These are phyloP conservation scores for Podargus strigoides DNA, from an alignment of 2,797 vertebrate genomes.

Conservation along the genomic window DNA sequence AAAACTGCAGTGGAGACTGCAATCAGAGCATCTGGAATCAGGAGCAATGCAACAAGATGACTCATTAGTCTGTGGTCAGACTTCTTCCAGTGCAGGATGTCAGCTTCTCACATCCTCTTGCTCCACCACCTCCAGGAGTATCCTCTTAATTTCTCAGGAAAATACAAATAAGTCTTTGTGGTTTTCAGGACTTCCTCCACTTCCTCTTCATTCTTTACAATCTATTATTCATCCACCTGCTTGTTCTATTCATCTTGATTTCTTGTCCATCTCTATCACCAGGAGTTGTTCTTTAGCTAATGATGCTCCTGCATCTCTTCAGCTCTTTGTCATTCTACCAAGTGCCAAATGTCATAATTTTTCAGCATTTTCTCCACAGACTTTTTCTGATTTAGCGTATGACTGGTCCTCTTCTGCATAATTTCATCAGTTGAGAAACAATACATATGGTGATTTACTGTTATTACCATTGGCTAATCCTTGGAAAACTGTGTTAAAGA, in stretches of 20 bases:
- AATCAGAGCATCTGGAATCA: not conserved
- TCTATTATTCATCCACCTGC: not conserved
- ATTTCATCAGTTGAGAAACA: not conserved
- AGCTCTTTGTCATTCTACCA: not conserved
- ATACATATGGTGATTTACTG: not conserved
- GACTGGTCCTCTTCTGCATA: not conserved
- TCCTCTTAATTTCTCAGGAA: not conserved
- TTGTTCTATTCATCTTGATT: not conserved
- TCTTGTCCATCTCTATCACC: not conserved
- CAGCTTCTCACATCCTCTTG: not conserved
- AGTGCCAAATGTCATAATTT: not conserved
- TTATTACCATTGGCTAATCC: not conserved
- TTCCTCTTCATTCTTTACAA: not conserved
- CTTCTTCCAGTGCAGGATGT: not conserved
- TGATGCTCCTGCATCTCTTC: not conserved
- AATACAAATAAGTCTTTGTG: not conserved
- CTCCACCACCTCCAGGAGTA: not conserved
- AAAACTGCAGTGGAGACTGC: not conserved
- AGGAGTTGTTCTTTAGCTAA: not conserved
- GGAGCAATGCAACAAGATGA: not conserved
- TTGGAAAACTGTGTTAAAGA: not conserved
- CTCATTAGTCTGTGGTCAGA: not conserved
- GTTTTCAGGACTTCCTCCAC: not conserved
- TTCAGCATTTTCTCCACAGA: not conserved
- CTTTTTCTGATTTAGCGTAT: not conserved